Base-by-base conservation (phyloP, 2,797 vertebrate species). In the Rhinophrynus dorsalis region DNA sequence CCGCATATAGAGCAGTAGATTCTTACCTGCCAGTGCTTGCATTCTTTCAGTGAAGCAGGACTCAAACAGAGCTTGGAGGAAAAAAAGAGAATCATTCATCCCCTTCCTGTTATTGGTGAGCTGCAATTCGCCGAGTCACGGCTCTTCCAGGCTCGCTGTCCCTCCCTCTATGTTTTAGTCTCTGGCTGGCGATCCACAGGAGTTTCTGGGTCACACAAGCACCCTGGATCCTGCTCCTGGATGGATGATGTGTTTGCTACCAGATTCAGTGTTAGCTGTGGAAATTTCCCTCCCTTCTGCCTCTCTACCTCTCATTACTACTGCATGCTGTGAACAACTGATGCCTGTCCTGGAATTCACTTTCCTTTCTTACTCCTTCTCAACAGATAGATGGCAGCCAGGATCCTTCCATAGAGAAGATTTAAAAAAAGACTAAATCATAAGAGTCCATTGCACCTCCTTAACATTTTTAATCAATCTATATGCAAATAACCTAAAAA, bases 311-410 rank as follows among this genome's bases (percentile, higher is more conserved):
- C 68, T 58, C 68, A 72, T 65, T 64, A 50, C 60, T 57, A 48
- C 68, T 72, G 68, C 68, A 72, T 56, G 59, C 59, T 56, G 59
- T 63, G 67, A 71, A 30, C 17, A 33, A 62, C 42, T 42, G 50
- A 55, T 58, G 60, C 54, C 50, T 72, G 68, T 72, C 68, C 68
- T 72, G 68, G 68, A 72, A 72, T 72, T 57, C 68, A 72, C 51
- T 72, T 58, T 64, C 51, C 24, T 9, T 48, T 27, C 42, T 63
- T 32, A 57, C 50, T 61, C 27, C 67, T 62, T 6, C 35, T 13
- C 38, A 20, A 40, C 68, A 72, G 68, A 65, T 72, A 72, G 68
- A 57, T 64, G 68, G 68, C 68, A 72, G 68, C 44, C 68, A 72
- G 68, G 51, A 64, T 65, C 68, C 60, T 72, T 51, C 68, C 30